Evolutionary conservation across 1,140 invertebrate genomes (phyloP).

Genomic region (Panagrolaimus sp.): DNA sequence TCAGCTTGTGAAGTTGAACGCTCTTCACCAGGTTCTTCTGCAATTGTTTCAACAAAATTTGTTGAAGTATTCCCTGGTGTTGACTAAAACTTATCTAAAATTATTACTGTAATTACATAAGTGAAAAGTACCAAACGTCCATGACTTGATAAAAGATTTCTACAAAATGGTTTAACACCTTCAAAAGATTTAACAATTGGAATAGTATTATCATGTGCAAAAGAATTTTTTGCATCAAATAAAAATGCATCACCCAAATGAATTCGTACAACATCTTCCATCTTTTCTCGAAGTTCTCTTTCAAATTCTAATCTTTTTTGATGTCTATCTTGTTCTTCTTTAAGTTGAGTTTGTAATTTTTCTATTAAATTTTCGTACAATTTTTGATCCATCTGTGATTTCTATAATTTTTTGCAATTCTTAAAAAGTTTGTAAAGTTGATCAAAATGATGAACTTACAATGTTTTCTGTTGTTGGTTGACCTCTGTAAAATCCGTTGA

Average conservation of each 20-base stretch:
- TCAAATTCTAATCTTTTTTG: neutral
- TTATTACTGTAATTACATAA: too few relatives aligned
- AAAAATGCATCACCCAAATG: neutral
- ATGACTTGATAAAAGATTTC: neutral
- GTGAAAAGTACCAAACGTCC: neutral
- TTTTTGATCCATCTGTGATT: neutral
- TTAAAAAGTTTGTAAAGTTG: neutral
- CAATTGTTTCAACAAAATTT: neutral
- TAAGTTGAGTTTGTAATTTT: neutral
- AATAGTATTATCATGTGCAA: neutral
- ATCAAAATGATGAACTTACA: neutral
- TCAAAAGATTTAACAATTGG: neutral
- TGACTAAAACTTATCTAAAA: too few relatives aligned
- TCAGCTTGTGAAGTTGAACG: too few relatives aligned
- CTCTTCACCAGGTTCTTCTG: neutral
- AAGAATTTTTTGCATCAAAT: neutral
- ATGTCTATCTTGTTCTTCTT: neutral
- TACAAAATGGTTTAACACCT: neutral
- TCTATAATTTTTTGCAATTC: too few relatives aligned
- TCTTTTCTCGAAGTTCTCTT: constrained; percentile 4
- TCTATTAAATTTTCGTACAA: neutral
- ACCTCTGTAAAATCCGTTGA: too few relatives aligned
- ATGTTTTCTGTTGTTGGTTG: too few relatives aligned
- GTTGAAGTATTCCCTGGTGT: too few relatives aligned
- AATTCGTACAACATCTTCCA: constrained; percentile 7